phyloP scores from a whole-genome alignment of 2,888 invertebrate genomes.

The Poecilus cupreus region DNA sequence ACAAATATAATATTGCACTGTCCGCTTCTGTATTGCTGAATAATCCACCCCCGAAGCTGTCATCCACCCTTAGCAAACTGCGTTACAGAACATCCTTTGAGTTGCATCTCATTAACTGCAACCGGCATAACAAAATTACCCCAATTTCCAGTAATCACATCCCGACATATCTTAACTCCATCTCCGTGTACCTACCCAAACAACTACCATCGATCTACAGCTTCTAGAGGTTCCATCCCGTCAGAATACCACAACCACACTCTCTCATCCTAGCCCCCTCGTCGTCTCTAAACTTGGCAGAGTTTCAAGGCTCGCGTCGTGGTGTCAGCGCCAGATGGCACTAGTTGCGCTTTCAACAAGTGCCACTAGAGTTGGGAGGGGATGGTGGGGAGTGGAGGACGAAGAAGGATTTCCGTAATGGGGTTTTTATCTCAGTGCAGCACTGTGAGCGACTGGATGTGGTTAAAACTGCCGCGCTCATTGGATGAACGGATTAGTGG shows the following conservation, averaged over 20 bases:
- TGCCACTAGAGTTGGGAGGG: background rate
- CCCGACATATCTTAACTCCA: background rate
- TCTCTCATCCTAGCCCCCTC: background rate
- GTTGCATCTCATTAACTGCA: conserved; percentile 1
- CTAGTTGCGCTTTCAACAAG: conserved; percentile 49
- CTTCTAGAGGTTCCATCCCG: too few species aligned
- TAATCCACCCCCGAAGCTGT: too few species aligned
- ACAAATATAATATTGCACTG: too few species aligned
- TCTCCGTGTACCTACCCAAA: background rate
- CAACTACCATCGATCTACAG: too few species aligned
- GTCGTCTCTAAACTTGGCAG: background rate
- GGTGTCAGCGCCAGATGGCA: conserved; percentile 29
- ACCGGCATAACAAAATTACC: background rate
- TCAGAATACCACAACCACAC: background rate
- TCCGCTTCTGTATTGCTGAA: too few species aligned
- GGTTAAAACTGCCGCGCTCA: too few species aligned
- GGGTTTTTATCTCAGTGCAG: too few species aligned
- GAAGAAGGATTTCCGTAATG: background rate
- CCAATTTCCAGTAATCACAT: background rate
- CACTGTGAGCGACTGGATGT: too few species aligned
- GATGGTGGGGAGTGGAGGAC: too few species aligned
- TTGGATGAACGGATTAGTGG: too few species aligned
- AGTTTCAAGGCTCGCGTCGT: conserved; percentile 1
- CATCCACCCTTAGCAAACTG: too few species aligned
- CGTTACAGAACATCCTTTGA: too few species aligned